Evolutionary conservation across 2,797 vertebrate genomes (phyloP).

Genomic region (Eospalax fontanierii): DNA sequence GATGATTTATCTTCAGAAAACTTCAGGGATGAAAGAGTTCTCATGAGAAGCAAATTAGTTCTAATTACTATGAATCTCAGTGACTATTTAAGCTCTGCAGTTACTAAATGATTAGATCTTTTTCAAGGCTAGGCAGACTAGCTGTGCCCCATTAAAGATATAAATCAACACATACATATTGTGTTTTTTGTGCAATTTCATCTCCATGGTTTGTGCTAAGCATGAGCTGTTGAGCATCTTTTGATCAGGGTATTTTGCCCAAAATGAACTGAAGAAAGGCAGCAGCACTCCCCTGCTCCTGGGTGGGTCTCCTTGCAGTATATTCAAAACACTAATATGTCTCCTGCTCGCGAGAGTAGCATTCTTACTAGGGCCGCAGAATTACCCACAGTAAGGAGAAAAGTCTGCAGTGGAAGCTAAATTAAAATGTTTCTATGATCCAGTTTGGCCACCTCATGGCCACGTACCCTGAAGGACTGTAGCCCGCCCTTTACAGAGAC

Average conservation of each 20-base stretch:
- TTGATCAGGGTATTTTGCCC: neutral
- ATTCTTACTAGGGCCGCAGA: neutral
- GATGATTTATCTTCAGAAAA: slow-evolving; percentile 69
- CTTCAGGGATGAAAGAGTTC: slow-evolving; percentile 27
- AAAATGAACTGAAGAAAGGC: neutral
- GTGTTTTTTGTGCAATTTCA: neutral
- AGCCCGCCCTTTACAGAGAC: neutral
- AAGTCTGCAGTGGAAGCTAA: neutral
- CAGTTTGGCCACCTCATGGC: neutral
- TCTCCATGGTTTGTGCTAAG: neutral
- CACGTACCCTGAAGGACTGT: neutral
- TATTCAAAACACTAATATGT: neutral
- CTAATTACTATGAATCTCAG: slow-evolving; percentile 72
- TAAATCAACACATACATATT: slow-evolving; percentile 68
- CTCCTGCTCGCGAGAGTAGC: neutral
- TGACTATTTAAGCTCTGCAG: slow-evolving; percentile 60
- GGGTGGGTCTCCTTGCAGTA: neutral
- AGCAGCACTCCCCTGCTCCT: neutral
- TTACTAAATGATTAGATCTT: slow-evolving; percentile 73
- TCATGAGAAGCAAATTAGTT: slow-evolving; percentile 76
- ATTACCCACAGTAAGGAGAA: neutral
- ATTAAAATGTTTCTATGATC: neutral
- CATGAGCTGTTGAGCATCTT: neutral
- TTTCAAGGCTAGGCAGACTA: slow-evolving; percentile 45
- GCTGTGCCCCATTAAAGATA: neutral